phyloP scores from a whole-genome alignment of 2,113 vertebrate species.

The Clarias gariepinus region DNA sequence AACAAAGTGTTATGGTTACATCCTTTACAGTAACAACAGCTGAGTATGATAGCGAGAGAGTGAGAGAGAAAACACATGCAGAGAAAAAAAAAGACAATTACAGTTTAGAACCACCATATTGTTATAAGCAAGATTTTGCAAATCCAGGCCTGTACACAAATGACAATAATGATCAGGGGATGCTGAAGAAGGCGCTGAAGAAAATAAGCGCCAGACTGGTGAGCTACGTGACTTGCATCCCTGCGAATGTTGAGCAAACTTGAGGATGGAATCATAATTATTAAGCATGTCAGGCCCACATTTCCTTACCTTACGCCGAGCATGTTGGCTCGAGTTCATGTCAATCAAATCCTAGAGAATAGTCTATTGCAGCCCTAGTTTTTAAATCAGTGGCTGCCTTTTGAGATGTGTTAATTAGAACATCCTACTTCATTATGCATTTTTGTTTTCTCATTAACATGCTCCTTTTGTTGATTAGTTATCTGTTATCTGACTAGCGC shows the following conservation, averaged over 20 bases:
- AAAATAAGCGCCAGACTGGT: not conserved
- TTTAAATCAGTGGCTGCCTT: not conserved
- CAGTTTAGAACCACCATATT: not conserved
- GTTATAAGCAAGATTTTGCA: not conserved
- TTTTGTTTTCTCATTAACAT: not conserved
- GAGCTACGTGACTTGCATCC: not conserved
- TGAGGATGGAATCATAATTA: not conserved
- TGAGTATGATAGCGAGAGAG: too few relatives aligned
- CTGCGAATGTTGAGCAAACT: not conserved
- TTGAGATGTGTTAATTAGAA: not conserved
- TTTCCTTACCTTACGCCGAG: not conserved
- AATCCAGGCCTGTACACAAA: not conserved
- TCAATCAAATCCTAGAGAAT: not conserved
- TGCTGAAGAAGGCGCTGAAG: not conserved
- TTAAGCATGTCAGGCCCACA: not conserved
- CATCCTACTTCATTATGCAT: not conserved
- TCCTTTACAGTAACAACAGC: not conserved
- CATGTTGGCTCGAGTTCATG: not conserved
- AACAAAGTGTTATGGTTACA: not conserved
- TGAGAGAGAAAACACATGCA: not conserved
- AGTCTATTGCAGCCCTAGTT: not conserved
- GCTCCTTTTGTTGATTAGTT: not conserved
- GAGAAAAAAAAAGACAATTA: not conserved
- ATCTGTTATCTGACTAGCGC: not conserved
- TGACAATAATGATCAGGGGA: not conserved